Conservation (phyloP, 2,113 vertebrate genomes). For the Rhynchopsitta pachyrhyncha region DNA sequence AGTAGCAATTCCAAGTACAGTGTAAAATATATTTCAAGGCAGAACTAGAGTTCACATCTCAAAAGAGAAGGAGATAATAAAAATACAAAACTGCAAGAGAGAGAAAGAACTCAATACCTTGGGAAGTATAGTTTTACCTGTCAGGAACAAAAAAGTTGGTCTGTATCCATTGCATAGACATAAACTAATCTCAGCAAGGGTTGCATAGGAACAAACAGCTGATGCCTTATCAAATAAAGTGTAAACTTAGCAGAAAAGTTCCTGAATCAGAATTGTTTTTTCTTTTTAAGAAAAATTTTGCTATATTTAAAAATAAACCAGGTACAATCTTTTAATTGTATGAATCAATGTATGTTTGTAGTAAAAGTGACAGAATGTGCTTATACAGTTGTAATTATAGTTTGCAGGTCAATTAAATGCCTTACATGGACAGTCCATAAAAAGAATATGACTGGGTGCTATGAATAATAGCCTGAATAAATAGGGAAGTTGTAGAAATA, state of each 20-base stretch:
- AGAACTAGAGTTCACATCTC: not conserved
- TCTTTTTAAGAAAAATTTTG: not conserved
- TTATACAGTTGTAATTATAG: not conserved
- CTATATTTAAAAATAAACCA: not conserved
- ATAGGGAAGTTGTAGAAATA: not conserved
- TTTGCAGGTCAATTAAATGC: not conserved
- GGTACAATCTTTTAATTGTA: not conserved
- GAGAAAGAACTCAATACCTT: not conserved
- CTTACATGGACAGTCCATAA: not conserved
- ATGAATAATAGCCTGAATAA: not conserved
- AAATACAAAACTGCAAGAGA: constrained; percentile 5
- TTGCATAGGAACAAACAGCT: not conserved
- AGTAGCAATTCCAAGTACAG: constrained; percentile 33
- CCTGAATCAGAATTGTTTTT: not conserved
- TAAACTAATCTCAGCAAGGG: not conserved
- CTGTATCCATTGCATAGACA: not conserved
- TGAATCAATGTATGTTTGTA: not conserved
- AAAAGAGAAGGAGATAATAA: constrained; percentile 28
- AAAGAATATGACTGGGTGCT: not conserved
- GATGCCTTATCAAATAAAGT: not conserved
- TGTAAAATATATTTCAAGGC: constrained; percentile 41
- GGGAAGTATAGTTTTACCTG: constrained; percentile 47
- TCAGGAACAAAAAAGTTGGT: not conserved
- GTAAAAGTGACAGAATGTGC: not conserved
- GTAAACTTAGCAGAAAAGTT: not conserved